These are phyloP conservation scores for Drepana falcataria DNA, from an alignment of 2,888 invertebrate genomes.

Conservation along the genomic window DNA sequence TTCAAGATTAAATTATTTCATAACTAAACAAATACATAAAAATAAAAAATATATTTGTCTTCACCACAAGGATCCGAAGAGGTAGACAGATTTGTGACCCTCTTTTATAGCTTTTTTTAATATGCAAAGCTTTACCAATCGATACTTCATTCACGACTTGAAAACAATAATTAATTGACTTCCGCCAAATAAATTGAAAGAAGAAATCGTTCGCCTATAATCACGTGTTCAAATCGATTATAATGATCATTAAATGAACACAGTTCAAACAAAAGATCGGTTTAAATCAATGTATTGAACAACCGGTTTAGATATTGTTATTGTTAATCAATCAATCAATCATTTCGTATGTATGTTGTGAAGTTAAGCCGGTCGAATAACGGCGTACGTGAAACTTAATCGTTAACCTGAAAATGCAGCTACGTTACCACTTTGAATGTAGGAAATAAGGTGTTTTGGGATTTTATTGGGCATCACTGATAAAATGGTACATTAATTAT, in stretches of 20 bases:
- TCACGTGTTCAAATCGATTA: background rate
- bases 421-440: background rate
- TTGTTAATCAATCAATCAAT: constrained; percentile 23
- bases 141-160: background rate
- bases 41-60: too few species aligned
- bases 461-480: too few species aligned
- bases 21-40: too few species aligned
- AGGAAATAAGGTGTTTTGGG: too few species aligned
- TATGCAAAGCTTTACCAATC: too few species aligned
- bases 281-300: background rate
- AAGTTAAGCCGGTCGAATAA: constrained; percentile 21
- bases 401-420: constrained; percentile 24
- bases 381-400: constrained; percentile 20
- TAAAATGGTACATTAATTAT: too few species aligned
- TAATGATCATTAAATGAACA: constrained; percentile 7
- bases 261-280: background rate
- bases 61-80: too few species aligned
- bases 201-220: constrained; percentile 4
- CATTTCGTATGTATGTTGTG: constrained; percentile 12
- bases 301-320: constrained; percentile 11
- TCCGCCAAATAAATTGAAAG: background rate
- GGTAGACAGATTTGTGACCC: too few species aligned
- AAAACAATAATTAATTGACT: background rate
- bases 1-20: too few species aligned
- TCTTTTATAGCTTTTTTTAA: too few species aligned